phyloP scores from a whole-genome alignment of 2,113 vertebrate species.

The Hipposideros armiger region DNA sequence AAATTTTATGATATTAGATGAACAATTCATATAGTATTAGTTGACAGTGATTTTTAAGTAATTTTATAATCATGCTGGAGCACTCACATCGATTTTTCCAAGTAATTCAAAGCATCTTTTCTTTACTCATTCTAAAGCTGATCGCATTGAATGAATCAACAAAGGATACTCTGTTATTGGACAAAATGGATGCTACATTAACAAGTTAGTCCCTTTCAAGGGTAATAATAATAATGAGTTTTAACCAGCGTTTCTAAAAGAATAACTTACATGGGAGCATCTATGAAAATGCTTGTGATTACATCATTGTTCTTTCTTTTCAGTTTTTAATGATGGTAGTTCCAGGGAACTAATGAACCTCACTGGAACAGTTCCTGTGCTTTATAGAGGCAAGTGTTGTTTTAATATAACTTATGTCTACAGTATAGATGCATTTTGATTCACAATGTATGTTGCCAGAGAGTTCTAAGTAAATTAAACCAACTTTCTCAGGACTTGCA shows the following conservation, averaged over 20 bases:
- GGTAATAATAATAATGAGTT: neutral
- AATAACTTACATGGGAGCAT: neutral
- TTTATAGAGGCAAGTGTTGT: conserved; percentile 93
- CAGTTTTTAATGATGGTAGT: conserved; percentile 98
- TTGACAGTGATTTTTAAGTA: conserved; percentile 27
- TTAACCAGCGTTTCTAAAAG: conserved; percentile 53
- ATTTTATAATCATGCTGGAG: conserved; percentile 6
- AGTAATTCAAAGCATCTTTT: conserved; percentile 51
- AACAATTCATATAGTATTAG: neutral
- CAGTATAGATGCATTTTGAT: neutral
- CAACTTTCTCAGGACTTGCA: neutral
- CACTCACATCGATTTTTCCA: conserved; percentile 40
- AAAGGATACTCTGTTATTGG: conserved; percentile 31
- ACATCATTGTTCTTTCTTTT: conserved; percentile 75
- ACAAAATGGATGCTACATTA: conserved; percentile 10
- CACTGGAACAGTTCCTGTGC: conserved; percentile 97
- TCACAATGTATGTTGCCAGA: neutral
- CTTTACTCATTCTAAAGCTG: conserved; percentile 31
- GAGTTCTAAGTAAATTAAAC: conserved; percentile 9
- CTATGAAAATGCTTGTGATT: conserved; percentile 11
- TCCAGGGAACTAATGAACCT: conserved; percentile 97
- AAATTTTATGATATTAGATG: neutral
- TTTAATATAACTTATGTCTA: neutral
- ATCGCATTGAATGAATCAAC: neutral
- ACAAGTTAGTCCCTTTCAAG: conserved; percentile 4